Base-by-base conservation (phyloP, 53 echinoderm and acorn worm genomes). In the Apostichopus leukothele region DNA sequence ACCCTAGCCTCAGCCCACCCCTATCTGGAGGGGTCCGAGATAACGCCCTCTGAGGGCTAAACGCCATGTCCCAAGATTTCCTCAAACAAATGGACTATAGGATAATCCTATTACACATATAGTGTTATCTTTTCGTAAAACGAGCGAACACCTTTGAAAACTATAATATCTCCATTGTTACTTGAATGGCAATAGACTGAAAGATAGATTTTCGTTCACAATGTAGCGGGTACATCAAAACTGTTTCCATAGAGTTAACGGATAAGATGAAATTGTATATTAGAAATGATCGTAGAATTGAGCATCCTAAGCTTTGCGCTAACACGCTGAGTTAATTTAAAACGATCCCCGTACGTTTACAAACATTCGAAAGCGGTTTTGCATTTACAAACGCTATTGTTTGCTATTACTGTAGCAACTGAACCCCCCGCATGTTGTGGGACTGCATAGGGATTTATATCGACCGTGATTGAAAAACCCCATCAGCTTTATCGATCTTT, bases 391-490 rank as follows among this genome's bases (percentile, higher is more conserved):
- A 63, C 63, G 63, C 63, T 53, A 79, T n/a, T 79, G 79, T 79
- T 79, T 79, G 53, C 12, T 51, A 79, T 79, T 79, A 79, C 79
- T 79, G 79, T 79, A 79, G 79, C 79, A 79, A 79, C 79, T 79
- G 53, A 52, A 51, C 16, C 7, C 39, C 39, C 39, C 63, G 16
- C 12, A 63, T 63, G 63, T 16, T 63, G 9, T 63, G 51, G n/a
- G 16, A 51, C n/a, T 51, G 79, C 20, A 79, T 79, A 53, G 79
- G 51, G 39, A 27, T 19, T 11, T 2, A 19, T 79, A 79, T 79
- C 79, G 79, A 79, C 79, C 79, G n/a, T 19, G 7, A 52, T 79
- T 50, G 79, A 51, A 53, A 9, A 51, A n/a, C 16, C 19, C 18
- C 39, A 79, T 50, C 79, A 50, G 5, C 4, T 63, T 27, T 18